Conservation (phyloP, 2,113 vertebrate genomes). For the Strigops habroptila region DNA sequence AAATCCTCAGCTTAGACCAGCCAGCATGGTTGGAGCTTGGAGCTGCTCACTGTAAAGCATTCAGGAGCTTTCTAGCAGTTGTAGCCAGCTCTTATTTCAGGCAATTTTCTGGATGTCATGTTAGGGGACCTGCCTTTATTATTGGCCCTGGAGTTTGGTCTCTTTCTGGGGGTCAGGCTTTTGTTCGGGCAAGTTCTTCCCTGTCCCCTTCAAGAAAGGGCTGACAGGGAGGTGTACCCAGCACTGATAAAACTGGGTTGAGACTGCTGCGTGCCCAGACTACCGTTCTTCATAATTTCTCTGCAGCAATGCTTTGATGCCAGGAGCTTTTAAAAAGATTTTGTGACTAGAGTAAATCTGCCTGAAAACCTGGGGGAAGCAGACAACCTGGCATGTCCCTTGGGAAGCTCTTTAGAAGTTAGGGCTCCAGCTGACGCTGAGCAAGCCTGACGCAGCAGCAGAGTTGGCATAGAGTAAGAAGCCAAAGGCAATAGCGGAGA, state of each 20-base stretch:
- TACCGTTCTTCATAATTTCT: neutral
- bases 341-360: neutral
- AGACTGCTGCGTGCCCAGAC: neutral
- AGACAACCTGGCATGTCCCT: neutral
- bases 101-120: neutral
- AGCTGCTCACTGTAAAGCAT: neutral
- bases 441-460: neutral
- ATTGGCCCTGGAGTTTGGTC: neutral
- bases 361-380: neutral
- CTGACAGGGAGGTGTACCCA: neutral
- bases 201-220: neutral
- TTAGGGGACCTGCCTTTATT: neutral
- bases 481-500: neutral
- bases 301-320: neutral
- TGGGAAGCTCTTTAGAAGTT: neutral
- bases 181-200: neutral
- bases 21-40: neutral
- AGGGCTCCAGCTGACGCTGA: neutral
- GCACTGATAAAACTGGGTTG: neutral
- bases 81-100: neutral
- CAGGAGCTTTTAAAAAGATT: neutral
- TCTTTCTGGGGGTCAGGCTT: neutral
- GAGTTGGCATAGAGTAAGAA: neutral
- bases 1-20: neutral
- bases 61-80: neutral